Conservation (phyloP, 1,140 invertebrate genomes). For the Apis cerana region DNA sequence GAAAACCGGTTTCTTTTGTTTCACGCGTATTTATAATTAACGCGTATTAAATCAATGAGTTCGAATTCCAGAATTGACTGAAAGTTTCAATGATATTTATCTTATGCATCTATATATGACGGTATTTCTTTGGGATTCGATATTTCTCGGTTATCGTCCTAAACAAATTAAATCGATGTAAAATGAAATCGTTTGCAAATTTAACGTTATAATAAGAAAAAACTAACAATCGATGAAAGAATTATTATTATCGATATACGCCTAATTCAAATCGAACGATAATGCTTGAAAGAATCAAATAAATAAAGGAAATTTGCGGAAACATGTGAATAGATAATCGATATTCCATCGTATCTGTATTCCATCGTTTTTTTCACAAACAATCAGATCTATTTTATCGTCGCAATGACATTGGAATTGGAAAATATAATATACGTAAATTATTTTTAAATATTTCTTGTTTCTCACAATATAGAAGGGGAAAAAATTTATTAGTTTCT, state of each 20-base stretch:
- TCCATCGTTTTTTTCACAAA: no score
- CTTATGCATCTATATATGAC: background rate
- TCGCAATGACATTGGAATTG: no score
- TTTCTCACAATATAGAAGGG: background rate
- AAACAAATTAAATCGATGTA: background rate
- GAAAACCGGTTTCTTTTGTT: background rate
- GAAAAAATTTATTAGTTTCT: no score
- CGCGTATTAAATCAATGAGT: background rate
- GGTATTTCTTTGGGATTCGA: slow-evolving; percentile 16
- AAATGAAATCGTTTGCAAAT: background rate
- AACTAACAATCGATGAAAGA: background rate
- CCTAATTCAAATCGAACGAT: slow-evolving; percentile 30
- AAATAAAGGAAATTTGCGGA: background rate
- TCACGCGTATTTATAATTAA: slow-evolving; percentile 6
- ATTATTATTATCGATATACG: background rate
- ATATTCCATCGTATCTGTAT: background rate
- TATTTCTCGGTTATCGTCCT: background rate
- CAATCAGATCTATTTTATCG: background rate
- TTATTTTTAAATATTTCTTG: slow-evolving; percentile 9
- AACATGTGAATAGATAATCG: background rate
- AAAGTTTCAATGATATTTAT: slow-evolving; percentile 1
- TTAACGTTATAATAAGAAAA: background rate
- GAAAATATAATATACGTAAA: slow-evolving; percentile 1
- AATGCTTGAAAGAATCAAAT: background rate
- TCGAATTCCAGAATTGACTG: background rate